Evolutionary conservation across 2,888 invertebrate species (phyloP).

Genomic region (Halocaridina rubra): DNA sequence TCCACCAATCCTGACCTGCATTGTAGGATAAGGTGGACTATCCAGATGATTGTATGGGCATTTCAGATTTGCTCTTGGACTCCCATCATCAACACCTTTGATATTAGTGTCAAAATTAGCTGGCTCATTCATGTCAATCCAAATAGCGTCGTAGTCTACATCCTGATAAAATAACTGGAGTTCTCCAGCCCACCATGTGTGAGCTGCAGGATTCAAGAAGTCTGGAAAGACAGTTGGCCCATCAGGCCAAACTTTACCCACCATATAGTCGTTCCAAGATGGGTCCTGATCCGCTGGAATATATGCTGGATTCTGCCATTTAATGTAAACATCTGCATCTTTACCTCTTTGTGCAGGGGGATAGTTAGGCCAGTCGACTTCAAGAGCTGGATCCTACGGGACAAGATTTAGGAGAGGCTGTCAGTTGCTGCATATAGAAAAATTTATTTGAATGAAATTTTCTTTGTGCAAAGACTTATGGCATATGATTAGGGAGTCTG

Average conservation of each 20-base stretch:
- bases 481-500: no score
- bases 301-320: slow-evolving; percentile 35
- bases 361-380: slow-evolving; percentile 50
- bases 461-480: no score
- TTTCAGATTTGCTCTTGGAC: slow-evolving; percentile 57
- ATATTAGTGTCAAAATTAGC: slow-evolving; percentile 75
- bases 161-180: slow-evolving; percentile 53
- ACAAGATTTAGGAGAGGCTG: neutral
- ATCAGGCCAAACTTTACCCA: slow-evolving; percentile 62
- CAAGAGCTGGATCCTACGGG: slow-evolving; percentile 42
- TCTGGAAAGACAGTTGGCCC: slow-evolving; percentile 64
- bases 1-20: neutral
- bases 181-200: slow-evolving; percentile 64
- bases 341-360: slow-evolving; percentile 31
- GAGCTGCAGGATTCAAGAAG: slow-evolving; percentile 64
- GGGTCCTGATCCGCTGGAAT: slow-evolving; percentile 50
- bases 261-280: slow-evolving; percentile 39
- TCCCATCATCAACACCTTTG: slow-evolving; percentile 52
- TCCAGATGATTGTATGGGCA: slow-evolving; percentile 75
- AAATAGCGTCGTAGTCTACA: slow-evolving; percentile 77
- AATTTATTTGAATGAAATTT: no score
- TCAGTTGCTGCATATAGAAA: neutral
- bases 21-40: slow-evolving; percentile 74
- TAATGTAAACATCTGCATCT: slow-evolving; percentile 41
- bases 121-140: slow-evolving; percentile 94